phyloP scores from a whole-genome alignment of 1,140 invertebrate species.

The Thereuonema tuberculata region DNA sequence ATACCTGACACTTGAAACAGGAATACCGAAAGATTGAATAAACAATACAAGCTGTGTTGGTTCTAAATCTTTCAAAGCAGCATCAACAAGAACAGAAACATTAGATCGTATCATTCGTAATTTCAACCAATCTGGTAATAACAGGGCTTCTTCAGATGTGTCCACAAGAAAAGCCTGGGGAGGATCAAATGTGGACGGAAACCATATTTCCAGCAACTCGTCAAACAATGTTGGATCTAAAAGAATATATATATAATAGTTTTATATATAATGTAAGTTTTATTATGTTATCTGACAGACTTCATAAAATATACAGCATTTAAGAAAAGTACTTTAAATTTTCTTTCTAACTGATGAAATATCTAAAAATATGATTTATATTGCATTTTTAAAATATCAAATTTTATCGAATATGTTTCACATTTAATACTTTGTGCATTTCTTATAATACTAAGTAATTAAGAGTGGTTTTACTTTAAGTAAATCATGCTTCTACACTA shows the following conservation, averaged over 20 bases:
- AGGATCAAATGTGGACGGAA: slow-evolving; percentile 32
- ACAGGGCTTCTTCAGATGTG: slow-evolving; percentile 66
- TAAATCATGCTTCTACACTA: no score
- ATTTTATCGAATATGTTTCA: no score
- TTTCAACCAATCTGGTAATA: slow-evolving; percentile 89
- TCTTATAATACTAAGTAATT: no score
- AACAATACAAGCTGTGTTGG: slow-evolving; percentile 82
- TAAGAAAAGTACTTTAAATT: no score
- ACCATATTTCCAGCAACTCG: slow-evolving; percentile 55
- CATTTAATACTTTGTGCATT: no score
- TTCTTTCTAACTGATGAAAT: no score
- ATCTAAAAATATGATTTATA: no score
- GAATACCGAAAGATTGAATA: slow-evolving; percentile 92
- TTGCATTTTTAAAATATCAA: no score
- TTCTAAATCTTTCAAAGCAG: slow-evolving; percentile 67
- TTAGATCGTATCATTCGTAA: slow-evolving; percentile 81
- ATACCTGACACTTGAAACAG: slow-evolving; percentile 67
- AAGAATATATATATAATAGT: neutral
- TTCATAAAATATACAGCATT: no score
- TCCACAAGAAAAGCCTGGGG: slow-evolving; percentile 69
- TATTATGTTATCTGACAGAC: neutral
- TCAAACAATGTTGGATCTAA: slow-evolving; percentile 35
- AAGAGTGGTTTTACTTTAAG: no score
- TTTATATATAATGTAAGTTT: neutral
- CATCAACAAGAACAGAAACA: slow-evolving; percentile 64